Evolutionary conservation across 1,140 invertebrate species (phyloP), one percentile per base, ranked within the genome.

Genomic region (Pollicipes pollicipes): DNA sequence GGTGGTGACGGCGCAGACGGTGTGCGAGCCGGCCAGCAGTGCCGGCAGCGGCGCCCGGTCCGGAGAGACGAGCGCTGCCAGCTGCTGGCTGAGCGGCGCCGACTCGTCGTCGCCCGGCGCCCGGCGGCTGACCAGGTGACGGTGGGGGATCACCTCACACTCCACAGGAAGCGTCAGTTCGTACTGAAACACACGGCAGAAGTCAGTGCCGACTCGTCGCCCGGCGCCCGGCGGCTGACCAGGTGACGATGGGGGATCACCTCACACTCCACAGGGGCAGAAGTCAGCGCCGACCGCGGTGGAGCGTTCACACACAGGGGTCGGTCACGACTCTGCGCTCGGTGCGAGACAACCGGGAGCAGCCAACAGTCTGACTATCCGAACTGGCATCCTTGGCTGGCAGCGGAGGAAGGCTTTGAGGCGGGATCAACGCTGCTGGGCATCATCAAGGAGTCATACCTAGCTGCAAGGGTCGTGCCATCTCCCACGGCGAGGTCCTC

Each of bases 61-160:
- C 35, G 84, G 84, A 28, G 84, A 85, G 69, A 85, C 80, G 37
- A 86, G 80, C 68, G 84, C 85, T 77, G 83, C 82, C 74, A 85
- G 79, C 45, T 58, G 73, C 83, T 83, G 73, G 83, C 83, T 74
- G 82, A 83, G 8, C 32, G 66, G 27, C 77, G 77, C 71, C 76
- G 76, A 68, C 70, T 71, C 70, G 76, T 76, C 72, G 76, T 84
- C 84, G 75, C 83, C 83, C 76, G 82, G 78, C 73, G 84, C 85
- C 78, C 85, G 76, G 68, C 84, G 85, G 71, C 84, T 86, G 78
- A 85, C 84, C 75, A 87, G 81, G 79, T 87, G 86, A 78, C 84
- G 82, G 80, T 86, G 85, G 80, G 81, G 81, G 76, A 86, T 86
- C 76, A 86, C 83, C 80, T 86, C 85, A 79, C 85, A 83, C 84